Evolutionary conservation across 1,140 invertebrate species (phyloP), one percentile per base, ranked within the genome.

Genomic region (Plutomurus gul): DNA sequence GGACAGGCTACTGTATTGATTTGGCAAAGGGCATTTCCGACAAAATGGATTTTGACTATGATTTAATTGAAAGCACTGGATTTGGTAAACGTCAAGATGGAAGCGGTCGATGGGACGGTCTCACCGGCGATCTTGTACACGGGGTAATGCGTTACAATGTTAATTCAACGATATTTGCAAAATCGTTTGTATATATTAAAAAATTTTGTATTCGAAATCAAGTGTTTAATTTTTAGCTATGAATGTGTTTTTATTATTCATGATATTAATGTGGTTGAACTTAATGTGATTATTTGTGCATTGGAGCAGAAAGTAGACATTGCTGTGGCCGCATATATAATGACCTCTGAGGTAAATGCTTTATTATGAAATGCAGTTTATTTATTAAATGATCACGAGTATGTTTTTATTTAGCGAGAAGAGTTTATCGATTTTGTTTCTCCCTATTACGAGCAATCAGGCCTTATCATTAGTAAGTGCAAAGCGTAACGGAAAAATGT

Each of bases 271-370:
- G n/a, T n/a, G n/a, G n/a, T n/a, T n/a, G n/a, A n/a, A n/a, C n/a
- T n/a, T n/a, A n/a, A n/a, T n/a, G n/a, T n/a, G n/a, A n/a, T n/a
- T n/a, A n/a, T n/a, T n/a, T n/a, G n/a, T 20, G 82, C 7, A 43
- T 22, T 84, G 43, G 77, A 81, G 16, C 75, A 95, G 93, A 92
- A 95, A 87, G 95, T 93, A 1, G 95, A 98, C 85, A 91, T 98
- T 56, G 92, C 92, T 0, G 90, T 97, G 3, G 93, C 93, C 2
- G 91, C 95, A 0, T 86, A 97, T 3, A 95, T 94, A 10, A 97
- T 97, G 92, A 97, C 96, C 11, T 95, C 95, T 7, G 94, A 96
- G 84, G n/a, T n/a, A n/a, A n/a, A n/a, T n/a, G n/a, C n/a, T n/a
- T n/a, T n/a, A n/a, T n/a, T n/a, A n/a, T n/a, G n/a, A n/a, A n/a